Conservation (phyloP, 2,888 invertebrate species). For the Mesorhabditis sp. region DNA sequence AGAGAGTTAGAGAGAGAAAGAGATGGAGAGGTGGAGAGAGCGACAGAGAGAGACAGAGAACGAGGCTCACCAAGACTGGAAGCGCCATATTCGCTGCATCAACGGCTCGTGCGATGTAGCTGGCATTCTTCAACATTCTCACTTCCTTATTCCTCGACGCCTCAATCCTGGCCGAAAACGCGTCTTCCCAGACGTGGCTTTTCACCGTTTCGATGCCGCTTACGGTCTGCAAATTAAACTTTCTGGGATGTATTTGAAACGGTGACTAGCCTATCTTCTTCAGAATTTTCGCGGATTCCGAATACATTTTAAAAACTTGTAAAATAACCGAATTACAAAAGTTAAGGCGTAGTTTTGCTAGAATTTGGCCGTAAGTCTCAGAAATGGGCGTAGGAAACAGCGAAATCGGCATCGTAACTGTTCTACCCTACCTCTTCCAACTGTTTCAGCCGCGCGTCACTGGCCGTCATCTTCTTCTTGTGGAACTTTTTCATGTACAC, state of each 20-base stretch:
- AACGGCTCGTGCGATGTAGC: background rate
- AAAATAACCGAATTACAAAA: no score
- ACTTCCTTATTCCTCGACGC: background rate
- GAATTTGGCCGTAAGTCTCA: no score
- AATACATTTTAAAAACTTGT: no score
- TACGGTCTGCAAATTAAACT: background rate
- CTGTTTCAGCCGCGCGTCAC: background rate
- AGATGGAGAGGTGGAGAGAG: background rate
- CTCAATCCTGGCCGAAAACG: background rate
- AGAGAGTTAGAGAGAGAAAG: background rate
- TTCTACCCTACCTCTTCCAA: background rate
- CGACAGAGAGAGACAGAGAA: no score
- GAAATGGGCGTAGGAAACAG: no score
- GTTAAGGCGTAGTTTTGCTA: no score
- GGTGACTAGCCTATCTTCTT: no score
- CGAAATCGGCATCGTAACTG: no score
- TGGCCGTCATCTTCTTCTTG: background rate
- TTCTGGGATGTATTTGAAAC: no score
- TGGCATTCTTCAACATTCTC: constrained; percentile 1
- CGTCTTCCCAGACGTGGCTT: background rate
- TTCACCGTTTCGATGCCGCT: background rate
- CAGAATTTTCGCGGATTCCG: no score
- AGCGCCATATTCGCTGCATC: background rate
- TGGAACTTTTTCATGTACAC: background rate
- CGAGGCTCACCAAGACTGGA: background rate